These are phyloP conservation scores for Apocheima hispidaria DNA, from an alignment of 2,888 invertebrate genomes.

Conservation along the genomic window DNA sequence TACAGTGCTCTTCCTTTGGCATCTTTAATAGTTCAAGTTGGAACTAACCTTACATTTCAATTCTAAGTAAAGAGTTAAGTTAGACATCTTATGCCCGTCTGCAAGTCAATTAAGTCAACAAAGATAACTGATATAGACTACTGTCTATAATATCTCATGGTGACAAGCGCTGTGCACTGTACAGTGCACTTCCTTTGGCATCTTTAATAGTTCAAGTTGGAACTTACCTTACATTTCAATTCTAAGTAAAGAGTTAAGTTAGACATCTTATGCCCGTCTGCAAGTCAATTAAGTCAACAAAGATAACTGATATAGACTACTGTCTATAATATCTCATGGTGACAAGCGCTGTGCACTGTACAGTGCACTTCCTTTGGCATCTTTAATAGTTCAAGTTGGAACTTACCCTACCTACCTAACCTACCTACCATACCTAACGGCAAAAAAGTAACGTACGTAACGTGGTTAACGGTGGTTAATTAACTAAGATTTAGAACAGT, in stretches of 20 bases:
- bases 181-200: constrained; percentile 42
- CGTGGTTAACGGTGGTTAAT: too few species aligned
- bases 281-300: too few species aligned
- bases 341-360: too few species aligned
- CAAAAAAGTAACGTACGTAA: too few species aligned
- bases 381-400: constrained; percentile 40
- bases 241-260: constrained; percentile 27
- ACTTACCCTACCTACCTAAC: constrained; percentile 32
- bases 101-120: too few species aligned
- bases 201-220: constrained; percentile 39
- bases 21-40: constrained; percentile 39
- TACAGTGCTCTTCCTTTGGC: constrained; percentile 43
- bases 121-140: too few species aligned
- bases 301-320: too few species aligned
- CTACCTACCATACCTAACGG: too few species aligned
- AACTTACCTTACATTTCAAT: constrained; percentile 32
- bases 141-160: too few species aligned
- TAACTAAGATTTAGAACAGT: too few species aligned
- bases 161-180: too few species aligned
- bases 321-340: too few species aligned
- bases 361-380: constrained; percentile 41
- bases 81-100: constrained; percentile 8
- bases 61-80: constrained; percentile 29
- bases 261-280: constrained; percentile 8
- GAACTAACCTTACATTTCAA: constrained; percentile 30